A percentile compares a stretch with the other conserved stretches of the same genome.
Conservation (phyloP, 37 sponge, comb jelly and placozoan species). For the Spongilla lacustris region DNA sequence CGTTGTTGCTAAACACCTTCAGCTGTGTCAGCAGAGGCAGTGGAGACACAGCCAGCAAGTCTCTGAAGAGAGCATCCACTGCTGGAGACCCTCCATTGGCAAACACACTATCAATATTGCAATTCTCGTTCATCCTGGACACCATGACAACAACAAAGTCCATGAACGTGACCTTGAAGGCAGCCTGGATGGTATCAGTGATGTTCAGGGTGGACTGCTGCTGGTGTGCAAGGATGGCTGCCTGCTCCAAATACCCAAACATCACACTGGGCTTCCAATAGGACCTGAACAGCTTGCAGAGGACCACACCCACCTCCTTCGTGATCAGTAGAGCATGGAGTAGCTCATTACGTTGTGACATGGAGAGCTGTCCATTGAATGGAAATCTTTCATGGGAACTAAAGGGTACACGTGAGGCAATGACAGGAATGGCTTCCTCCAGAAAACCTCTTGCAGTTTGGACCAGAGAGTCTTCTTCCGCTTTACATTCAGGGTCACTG, state of each 20-base stretch:
- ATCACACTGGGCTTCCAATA: conserved; percentile 84
- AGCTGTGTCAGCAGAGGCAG: conserved; percentile 67
- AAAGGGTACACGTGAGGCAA: conserved; percentile 56
- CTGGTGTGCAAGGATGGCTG: conserved; percentile 51
- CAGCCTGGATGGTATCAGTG: conserved; percentile 70
- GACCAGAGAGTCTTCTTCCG: conserved; percentile 13
- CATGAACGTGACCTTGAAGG: conserved; percentile 75
- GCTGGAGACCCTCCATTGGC: conserved; percentile 11
- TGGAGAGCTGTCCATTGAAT: conserved; percentile 50
- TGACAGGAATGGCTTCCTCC: conserved; percentile 50
- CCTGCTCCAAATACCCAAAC: conserved; percentile 73
- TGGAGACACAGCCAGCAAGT: conserved; percentile 43
- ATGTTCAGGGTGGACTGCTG: conserved; percentile 72
- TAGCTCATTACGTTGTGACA: conserved; percentile 11
- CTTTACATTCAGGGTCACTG: neutral
- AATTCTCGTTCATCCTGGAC: conserved; percentile 66
- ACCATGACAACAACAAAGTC: conserved; percentile 86
- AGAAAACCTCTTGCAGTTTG: conserved; percentile 33
- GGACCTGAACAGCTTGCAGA: conserved; percentile 65
- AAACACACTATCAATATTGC: conserved; percentile 77
- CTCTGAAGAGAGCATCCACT: conserved; percentile 54
- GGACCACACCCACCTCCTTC: conserved; percentile 59
- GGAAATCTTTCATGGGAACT: conserved; percentile 10
- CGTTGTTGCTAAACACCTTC: conserved; percentile 50
- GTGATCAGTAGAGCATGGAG: conserved; percentile 46